These are phyloP conservation scores for Chalcosyrphus nemorum DNA, from an alignment of 2,888 invertebrate species.

Conservation along the genomic window DNA sequence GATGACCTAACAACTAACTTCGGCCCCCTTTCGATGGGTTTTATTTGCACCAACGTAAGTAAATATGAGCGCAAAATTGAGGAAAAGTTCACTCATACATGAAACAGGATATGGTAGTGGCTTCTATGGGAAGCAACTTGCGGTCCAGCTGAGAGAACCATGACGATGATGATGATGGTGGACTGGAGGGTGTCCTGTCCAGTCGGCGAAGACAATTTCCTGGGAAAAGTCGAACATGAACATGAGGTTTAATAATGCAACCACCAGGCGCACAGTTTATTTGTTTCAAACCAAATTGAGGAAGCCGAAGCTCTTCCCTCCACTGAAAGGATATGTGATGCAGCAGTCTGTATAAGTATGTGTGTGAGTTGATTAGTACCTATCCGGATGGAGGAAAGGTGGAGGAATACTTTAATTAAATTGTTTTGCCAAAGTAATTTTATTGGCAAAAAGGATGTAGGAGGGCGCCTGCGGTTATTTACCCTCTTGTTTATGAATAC, in stretches of 20 bases:
- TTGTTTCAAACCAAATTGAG: conserved; percentile 39
- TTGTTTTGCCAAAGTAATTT: conserved; percentile 42
- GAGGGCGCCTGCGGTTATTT: not conserved
- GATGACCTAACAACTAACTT: conserved; percentile 62
- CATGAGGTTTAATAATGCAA: conserved; percentile 46
- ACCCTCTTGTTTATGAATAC: not conserved
- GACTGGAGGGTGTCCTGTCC: not conserved
- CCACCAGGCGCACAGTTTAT: conserved; percentile 45
- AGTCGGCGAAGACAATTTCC: conserved; percentile 45
- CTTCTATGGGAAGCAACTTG: conserved; percentile 52
- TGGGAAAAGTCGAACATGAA: conserved; percentile 21
- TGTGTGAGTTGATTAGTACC: conserved; percentile 12
- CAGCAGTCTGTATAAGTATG: not conserved
- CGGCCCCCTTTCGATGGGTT: not conserved
- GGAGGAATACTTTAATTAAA: conserved; percentile 49
- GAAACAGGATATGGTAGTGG: conserved; percentile 50
- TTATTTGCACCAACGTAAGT: conserved; percentile 58
- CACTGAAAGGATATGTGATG: not conserved
- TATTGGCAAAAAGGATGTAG: conserved; percentile 9
- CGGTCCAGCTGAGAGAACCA: conserved; percentile 43
- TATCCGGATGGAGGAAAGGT: not conserved
- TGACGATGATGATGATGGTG: not conserved
- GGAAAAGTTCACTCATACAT: conserved; percentile 65
- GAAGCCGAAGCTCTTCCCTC: not conserved
- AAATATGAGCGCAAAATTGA: conserved; percentile 66